Evolutionary conservation across 2,888 invertebrate species (phyloP).

Genomic region (Diplolepis rosae): DNA sequence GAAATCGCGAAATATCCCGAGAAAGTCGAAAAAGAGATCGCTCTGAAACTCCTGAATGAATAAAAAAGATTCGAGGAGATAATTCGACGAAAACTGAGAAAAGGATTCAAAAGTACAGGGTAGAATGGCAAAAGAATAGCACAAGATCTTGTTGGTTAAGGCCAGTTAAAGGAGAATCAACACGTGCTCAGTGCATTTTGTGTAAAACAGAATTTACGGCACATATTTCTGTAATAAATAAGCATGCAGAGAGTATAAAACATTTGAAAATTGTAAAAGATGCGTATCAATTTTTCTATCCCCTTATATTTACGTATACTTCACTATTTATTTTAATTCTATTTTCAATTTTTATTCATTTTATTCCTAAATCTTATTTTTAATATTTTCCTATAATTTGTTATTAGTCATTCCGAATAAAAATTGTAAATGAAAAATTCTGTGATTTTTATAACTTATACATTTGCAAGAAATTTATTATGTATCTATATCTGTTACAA

Average conservation of each 20-base stretch:
- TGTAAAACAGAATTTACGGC: background rate
- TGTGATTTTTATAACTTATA: background rate
- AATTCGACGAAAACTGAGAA: background rate
- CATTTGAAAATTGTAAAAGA: background rate
- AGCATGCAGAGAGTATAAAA: background rate
- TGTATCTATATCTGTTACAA: background rate
- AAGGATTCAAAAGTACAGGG: background rate
- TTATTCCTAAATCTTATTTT: background rate
- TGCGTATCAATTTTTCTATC: conserved; percentile 17
- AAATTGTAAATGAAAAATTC: background rate
- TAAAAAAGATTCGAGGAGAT: background rate
- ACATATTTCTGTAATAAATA: conserved; percentile 10
- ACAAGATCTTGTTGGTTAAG: background rate
- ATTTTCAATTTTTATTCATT: background rate
- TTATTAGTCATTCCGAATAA: background rate
- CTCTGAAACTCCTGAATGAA: background rate
- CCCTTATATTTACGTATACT: background rate
- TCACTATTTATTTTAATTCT: background rate
- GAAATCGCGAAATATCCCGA: background rate
- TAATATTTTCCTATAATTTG: background rate
- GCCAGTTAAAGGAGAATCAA: background rate
- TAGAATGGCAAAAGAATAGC: background rate
- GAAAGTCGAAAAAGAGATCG: background rate
- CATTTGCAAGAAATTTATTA: background rate
- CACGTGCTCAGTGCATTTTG: background rate